phyloP scores from a whole-genome alignment of 2,113 vertebrate genomes.

The Micronisus gabar region DNA sequence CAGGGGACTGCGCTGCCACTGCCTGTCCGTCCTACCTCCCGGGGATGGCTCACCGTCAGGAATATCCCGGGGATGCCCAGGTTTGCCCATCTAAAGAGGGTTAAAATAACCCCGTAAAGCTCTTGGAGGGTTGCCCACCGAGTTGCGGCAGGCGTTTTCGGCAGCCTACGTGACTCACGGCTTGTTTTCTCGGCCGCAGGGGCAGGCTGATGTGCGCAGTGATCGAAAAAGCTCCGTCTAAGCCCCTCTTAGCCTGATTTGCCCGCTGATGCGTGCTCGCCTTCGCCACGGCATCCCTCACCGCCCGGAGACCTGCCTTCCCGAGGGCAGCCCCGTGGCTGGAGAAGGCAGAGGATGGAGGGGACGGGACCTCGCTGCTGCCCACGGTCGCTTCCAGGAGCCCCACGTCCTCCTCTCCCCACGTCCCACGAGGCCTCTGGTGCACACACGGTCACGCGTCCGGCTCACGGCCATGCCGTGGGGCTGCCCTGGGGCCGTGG shows the following conservation, averaged over 20 bases:
- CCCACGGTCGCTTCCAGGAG: fast-evolving
- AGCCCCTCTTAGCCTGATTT: constrained; percentile 63
- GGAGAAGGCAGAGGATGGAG: background rate
- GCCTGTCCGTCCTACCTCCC: background rate
- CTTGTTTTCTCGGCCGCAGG: background rate
- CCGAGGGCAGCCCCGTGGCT: fast-evolving
- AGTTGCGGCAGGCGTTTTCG: fast-evolving
- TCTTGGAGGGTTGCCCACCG: background rate
- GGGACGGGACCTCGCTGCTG: background rate
- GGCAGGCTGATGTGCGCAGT: background rate
- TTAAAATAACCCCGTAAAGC: background rate
- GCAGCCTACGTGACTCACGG: background rate
- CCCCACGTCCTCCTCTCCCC: background rate
- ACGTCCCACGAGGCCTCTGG: background rate
- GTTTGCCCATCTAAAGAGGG: fast-evolving
- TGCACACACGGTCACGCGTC: background rate
- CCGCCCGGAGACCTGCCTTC: background rate
- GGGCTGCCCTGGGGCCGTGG: background rate
- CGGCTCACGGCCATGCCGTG: fast-evolving
- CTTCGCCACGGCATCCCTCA: background rate
- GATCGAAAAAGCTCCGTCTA: constrained; percentile 10
- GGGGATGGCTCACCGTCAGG: fast-evolving
- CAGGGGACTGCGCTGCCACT: fast-evolving
- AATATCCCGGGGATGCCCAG: fast-evolving
- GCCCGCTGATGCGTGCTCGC: background rate